These are phyloP conservation scores for Nomada goodeniana DNA, from an alignment of 2,888 invertebrate genomes.

Conservation along the genomic window DNA sequence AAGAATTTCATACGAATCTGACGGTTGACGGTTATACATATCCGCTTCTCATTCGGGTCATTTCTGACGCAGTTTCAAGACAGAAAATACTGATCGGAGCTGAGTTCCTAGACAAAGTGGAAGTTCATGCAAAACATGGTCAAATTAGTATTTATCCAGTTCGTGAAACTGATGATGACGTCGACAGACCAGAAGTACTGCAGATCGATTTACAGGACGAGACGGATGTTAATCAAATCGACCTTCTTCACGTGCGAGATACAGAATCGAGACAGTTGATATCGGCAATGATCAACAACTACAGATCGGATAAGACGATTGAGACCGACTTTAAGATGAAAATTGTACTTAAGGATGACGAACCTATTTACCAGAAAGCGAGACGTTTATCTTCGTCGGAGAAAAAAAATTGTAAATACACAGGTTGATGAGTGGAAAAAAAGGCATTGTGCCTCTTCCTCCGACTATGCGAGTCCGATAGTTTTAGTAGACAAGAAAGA, in stretches of 20 bases:
- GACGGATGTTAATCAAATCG: no score
- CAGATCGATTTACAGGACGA: background rate
- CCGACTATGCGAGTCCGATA: slow-evolving; percentile 5
- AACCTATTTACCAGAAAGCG: background rate
- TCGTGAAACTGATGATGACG: no score
- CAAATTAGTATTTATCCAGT: background rate
- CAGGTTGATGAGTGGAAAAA: background rate
- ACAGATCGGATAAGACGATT: background rate
- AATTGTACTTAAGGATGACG: background rate
- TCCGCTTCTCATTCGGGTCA: background rate
- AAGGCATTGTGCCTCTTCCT: background rate
- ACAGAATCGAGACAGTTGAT: no score
- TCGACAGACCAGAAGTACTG: no score
- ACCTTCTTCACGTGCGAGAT: no score
- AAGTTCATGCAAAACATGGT: background rate
- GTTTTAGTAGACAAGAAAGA: slow-evolving; percentile 3
- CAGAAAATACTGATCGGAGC: background rate
- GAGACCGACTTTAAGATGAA: background rate
- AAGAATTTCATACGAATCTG: background rate
- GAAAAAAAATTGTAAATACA: background rate
- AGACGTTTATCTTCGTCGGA: background rate
- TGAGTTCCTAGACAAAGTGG: background rate
- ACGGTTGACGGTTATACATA: background rate
- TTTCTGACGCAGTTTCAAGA: background rate
- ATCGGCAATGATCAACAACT: background rate